Base-by-base conservation (phyloP, 92 coral and sea anemone species). In the Porites lobata region DNA sequence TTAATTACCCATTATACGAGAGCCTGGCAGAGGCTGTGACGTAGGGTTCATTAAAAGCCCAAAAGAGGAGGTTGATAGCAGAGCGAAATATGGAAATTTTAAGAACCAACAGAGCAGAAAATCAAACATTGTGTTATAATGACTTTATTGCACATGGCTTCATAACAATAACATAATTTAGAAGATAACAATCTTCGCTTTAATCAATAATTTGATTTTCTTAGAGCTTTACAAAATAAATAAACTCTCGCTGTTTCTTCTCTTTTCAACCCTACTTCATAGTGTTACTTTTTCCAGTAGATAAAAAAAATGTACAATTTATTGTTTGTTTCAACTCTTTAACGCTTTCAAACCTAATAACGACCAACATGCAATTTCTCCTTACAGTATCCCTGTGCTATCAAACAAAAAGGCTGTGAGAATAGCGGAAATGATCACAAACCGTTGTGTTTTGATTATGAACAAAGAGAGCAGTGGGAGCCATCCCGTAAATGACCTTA, bases 201-300 rank as follows among this genome's bases (percentile, higher is more conserved):
- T 6, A 52, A 81, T 79, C 72, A 79, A 65, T 79, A 82, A 51
- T 80, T 80, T 80, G 57, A 80, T 69, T 82, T 32, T 82, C 50
- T 81, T 52, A 54, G 77, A 81, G 51, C 77, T 82, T 74, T 82
- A 43, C 86, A 82, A 69, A 82, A 82, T 82, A 82, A 82, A 82
- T 82, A 82, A 56, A 82, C 65, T 81, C 64, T 81, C 68, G 14
- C 69, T 57, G 47, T 69, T 54, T 13, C 53, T 24, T 43, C 24
- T 51, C 52, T 70, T 69, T 68, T 74, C 75, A 57, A 32, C 14
- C 59, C 7, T 71, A 54, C 43, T 32, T 82, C 75, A 10, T 14
- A 82, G 57, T 70, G 62, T 69, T 47, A 18, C 54, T 68, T 80
- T 15, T 81, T 71, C n/a, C n/a, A 6, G 20, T 19, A 11, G 19